A percentile compares a stretch with the other conserved stretches of the same genome.
Conservation (phyloP, 2,888 invertebrate species). For the Eulithis testata region DNA sequence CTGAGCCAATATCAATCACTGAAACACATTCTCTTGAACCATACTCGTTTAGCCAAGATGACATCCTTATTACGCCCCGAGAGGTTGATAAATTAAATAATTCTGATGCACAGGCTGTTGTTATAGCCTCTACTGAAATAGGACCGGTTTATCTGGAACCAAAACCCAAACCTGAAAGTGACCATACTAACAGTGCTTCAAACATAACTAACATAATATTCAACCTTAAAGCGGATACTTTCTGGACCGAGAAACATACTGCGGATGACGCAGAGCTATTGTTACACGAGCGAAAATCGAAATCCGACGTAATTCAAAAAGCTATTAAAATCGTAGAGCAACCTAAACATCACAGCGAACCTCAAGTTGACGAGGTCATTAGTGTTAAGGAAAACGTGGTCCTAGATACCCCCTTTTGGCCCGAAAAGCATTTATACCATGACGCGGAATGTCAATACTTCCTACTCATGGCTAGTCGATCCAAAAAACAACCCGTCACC, state of each 20-base stretch:
- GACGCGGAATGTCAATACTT: constrained; percentile 88
- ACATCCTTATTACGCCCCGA: constrained; percentile 48
- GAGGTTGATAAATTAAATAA: constrained; percentile 49
- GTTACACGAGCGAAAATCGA: constrained; percentile 55
- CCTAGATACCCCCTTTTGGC: constrained; percentile 85
- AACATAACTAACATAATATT: constrained; percentile 60
- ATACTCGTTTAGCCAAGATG: constrained; percentile 48
- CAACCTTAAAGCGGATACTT: constrained; percentile 78
- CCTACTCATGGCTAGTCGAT: constrained; percentile 77
- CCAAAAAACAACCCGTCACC: constrained; percentile 58
- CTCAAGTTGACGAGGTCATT: constrained; percentile 41
- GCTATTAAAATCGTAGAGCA: constrained; percentile 34
- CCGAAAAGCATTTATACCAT: constrained; percentile 85
- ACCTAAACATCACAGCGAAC: constrained; percentile 39
- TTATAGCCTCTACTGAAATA: constrained; percentile 22
- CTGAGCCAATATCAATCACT: constrained; percentile 51
- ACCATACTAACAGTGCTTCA: constrained; percentile 59
- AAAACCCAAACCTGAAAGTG: constrained; percentile 35
- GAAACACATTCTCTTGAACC: constrained; percentile 53
- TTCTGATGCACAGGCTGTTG: constrained; percentile 27
- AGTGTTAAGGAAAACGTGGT: constrained; percentile 63
- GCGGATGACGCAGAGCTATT: constrained; percentile 85
- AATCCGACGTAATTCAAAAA: constrained; percentile 33
- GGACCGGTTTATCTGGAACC: constrained; percentile 25
- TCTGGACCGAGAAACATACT: constrained; percentile 85